Evolutionary conservation across 2,113 vertebrate genomes (phyloP), one percentile per base, ranked within the genome.

Genomic region (Atrichornis clamosus): DNA sequence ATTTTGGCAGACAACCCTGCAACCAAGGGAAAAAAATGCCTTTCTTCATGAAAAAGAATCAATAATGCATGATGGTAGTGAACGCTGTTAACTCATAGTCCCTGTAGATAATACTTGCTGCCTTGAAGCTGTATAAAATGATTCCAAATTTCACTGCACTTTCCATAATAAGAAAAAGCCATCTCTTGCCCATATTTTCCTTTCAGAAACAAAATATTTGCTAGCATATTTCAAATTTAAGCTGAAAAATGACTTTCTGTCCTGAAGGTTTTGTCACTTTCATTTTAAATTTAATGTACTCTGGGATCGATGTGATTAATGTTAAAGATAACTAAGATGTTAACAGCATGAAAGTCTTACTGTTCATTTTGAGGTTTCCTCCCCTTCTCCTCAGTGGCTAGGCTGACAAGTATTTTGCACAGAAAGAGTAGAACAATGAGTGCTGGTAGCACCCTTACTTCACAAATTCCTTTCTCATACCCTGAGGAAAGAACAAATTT

Each of bases 131-230:
- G 26, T 67, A 62, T 50, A 74, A 90, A 86, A 52, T 65, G 0
- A 73, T 89, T 83, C 44, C 1, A 4, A 77, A 91, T 69, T 73
- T 55, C 59, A 69, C 4, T 90, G 39, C 16, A 44, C 18, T 86
- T 72, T 72, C 47, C 82, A 32, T 33, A 64, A 70, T 21, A 84
- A 62, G 55, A 55, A 41, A 81, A 82, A 78, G 9, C 9, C 39
- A 69, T 59, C 22, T 24, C 28, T 80, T 79, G 84, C 5, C 32
- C 41, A 62, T 65, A 10, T 15, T 80, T 24, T 50, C 23, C 17
- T 75, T 73, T 79, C 49, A 87, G 52, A 72, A 93, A 74, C 8
- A 94, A 89, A 80, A 49, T 69, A 94, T 77, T 93, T 87, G 65
- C 55, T 58, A 91, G 80, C 56, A 87, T 28, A 28, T 37, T 91